phyloP scores from a whole-genome alignment of 2,888 invertebrate genomes.

The Parnassius glacialis region DNA sequence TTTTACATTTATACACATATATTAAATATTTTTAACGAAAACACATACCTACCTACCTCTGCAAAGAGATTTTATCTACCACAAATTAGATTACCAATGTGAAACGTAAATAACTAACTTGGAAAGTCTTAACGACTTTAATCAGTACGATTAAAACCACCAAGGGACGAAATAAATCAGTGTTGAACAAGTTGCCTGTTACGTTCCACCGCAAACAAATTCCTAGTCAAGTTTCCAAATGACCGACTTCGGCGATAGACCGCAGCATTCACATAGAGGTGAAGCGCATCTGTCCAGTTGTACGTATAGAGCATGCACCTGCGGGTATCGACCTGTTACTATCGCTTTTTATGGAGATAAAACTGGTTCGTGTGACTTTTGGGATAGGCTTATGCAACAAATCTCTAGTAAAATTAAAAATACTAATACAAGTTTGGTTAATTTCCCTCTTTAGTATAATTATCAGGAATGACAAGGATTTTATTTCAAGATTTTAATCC shows the following conservation, averaged over 20 bases:
- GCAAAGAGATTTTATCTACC: not conserved
- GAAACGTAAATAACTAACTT: constrained; percentile 4
- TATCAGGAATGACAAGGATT: too few species aligned
- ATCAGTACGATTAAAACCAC: constrained; percentile 13
- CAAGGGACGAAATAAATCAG: constrained; percentile 18
- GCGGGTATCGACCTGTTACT: constrained; percentile 70
- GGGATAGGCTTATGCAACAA: constrained; percentile 40
- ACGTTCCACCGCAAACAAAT: constrained; percentile 22
- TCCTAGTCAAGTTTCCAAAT: constrained; percentile 28
- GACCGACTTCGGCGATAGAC: constrained; percentile 27
- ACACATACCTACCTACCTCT: too few species aligned
- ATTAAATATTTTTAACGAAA: too few species aligned
- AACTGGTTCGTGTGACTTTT: constrained; percentile 53
- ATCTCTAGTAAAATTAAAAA: not conserved
- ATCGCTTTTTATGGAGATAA: constrained; percentile 59
- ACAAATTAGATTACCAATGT: constrained; percentile 7
- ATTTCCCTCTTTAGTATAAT: not conserved
- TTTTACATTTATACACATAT: too few species aligned
- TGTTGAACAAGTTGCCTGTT: constrained; percentile 14
- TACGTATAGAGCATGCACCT: constrained; percentile 54
- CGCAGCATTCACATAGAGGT: constrained; percentile 23
- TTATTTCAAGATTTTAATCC: too few species aligned
- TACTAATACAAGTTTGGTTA: not conserved
- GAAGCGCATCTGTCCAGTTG: constrained; percentile 50
- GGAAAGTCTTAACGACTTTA: constrained; percentile 4